phyloP scores from a whole-genome alignment of 2,797 vertebrate species.

The Siniperca scherzeri region DNA sequence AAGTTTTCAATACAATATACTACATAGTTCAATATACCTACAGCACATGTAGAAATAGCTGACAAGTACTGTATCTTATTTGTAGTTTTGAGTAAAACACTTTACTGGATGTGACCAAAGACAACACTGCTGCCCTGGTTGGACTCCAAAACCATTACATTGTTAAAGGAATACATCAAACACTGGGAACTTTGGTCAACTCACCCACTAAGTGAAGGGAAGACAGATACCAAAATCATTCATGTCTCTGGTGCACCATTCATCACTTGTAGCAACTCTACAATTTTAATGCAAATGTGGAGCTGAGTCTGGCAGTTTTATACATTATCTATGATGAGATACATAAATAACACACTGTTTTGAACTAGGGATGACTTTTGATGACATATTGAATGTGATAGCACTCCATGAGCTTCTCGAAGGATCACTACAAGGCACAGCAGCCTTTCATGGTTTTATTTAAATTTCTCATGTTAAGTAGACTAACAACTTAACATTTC shows the following conservation, averaged over 20 bases:
- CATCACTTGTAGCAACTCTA: neutral
- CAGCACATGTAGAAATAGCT: conserved; percentile 27
- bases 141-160: conserved; percentile 29
- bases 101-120: conserved; percentile 28
- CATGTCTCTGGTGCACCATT: neutral
- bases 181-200: neutral
- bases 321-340: conserved; percentile 7
- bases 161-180: conserved; percentile 26
- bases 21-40: conserved; percentile 29
- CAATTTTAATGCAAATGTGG: neutral
- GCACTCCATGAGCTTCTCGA: neutral
- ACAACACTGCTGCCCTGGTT: conserved; percentile 15
- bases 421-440: neutral
- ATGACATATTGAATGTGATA: neutral
- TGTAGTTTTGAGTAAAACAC: conserved; percentile 9
- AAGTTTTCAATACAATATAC: conserved; percentile 33
- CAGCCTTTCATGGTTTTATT: neutral
- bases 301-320: neutral
- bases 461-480: neutral
- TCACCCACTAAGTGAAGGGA: conserved; percentile 3
- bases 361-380: neutral
- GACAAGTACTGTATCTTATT: conserved; percentile 12
- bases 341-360: neutral
- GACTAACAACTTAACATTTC: neutral
- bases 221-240: conserved; percentile 32